A percentile compares a stretch with the other conserved stretches of the same genome.
Conservation (phyloP, 2,888 invertebrate genomes). For the Scaptodrosophila latifasciaeformis region DNA sequence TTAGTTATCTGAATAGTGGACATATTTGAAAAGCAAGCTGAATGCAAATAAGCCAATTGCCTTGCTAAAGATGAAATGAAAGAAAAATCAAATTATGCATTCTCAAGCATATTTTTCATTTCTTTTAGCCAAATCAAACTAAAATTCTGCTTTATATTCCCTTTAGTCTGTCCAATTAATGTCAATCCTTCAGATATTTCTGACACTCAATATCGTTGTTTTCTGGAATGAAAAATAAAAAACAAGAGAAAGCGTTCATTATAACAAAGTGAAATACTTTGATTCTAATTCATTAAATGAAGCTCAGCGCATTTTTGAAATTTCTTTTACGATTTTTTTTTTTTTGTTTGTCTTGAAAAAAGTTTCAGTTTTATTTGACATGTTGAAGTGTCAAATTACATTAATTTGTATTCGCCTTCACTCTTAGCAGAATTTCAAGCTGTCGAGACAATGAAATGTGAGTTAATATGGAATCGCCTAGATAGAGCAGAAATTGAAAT, state of each 20-base stretch:
- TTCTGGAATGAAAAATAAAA: too few species aligned
- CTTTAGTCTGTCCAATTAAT: slow-evolving; percentile 47
- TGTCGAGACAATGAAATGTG: slow-evolving; percentile 30
- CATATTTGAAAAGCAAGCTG: too few species aligned
- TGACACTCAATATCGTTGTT: slow-evolving; percentile 37
- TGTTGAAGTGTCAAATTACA: slow-evolving; percentile 53
- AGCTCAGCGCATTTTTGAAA: slow-evolving; percentile 23
- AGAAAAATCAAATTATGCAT: too few species aligned
- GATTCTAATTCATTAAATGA: slow-evolving; percentile 42
- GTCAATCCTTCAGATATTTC: slow-evolving; percentile 39
- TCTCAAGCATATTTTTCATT: neutral
- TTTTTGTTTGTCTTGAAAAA: slow-evolving; percentile 16
- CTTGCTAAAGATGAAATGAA: too few species aligned
- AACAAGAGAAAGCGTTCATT: slow-evolving; percentile 49
- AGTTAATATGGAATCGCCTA: too few species aligned
- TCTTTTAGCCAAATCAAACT: neutral
- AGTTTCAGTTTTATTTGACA: slow-evolving; percentile 51
- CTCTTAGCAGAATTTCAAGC: slow-evolving; percentile 16
- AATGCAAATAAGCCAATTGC: neutral
- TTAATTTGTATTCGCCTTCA: slow-evolving; percentile 40
- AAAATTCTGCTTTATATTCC: neutral
- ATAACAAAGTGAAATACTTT: slow-evolving; percentile 28
- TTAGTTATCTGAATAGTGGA: slow-evolving; percentile 15
- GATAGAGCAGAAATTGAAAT: too few species aligned
- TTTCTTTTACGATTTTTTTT: too few species aligned